Percentiles rank a stretch among this genome's conserved stretches.
Conservation (phyloP, 1,140 invertebrate species). For the Platorchestia sp. region DNA sequence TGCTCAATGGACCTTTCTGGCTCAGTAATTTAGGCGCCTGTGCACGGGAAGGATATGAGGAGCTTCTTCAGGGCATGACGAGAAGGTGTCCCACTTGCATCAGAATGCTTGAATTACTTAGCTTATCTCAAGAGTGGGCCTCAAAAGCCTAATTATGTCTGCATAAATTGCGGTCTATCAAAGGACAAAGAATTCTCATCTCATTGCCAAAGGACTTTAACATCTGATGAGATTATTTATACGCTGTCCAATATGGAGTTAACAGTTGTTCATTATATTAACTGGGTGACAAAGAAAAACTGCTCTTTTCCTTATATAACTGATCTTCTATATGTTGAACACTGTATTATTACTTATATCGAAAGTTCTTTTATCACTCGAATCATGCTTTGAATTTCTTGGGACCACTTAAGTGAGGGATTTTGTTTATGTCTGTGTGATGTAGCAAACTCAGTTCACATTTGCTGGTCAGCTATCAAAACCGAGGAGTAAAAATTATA, state of each 20-base stretch:
- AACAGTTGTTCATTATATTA: not conserved
- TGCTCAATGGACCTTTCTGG: conserved; percentile 22
- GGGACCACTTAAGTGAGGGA: not conserved
- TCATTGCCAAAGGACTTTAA: not conserved
- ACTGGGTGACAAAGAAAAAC: not conserved
- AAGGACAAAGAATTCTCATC: not conserved
- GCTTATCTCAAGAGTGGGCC: not conserved
- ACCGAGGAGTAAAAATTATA: not conserved
- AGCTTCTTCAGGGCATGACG: not conserved
- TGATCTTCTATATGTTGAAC: not conserved
- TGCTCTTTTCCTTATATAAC: not conserved
- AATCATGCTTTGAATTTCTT: not conserved
- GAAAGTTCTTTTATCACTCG: not conserved
- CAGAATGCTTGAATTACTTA: not conserved
- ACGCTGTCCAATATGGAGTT: not conserved
- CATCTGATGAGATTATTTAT: not conserved
- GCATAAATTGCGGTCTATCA: not conserved
- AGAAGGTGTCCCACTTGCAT: not conserved
- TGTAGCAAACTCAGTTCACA: not conserved
- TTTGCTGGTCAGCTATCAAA: not conserved
- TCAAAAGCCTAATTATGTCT: not conserved
- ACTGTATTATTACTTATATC: not conserved
- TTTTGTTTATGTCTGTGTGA: not conserved
- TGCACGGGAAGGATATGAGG: not conserved
- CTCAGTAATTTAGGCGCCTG: conserved; percentile 3